Percentiles rank a stretch among this genome's conserved stretches.
Conservation (phyloP, 2,113 vertebrate species). For the Urocynchramus pylzowi region DNA sequence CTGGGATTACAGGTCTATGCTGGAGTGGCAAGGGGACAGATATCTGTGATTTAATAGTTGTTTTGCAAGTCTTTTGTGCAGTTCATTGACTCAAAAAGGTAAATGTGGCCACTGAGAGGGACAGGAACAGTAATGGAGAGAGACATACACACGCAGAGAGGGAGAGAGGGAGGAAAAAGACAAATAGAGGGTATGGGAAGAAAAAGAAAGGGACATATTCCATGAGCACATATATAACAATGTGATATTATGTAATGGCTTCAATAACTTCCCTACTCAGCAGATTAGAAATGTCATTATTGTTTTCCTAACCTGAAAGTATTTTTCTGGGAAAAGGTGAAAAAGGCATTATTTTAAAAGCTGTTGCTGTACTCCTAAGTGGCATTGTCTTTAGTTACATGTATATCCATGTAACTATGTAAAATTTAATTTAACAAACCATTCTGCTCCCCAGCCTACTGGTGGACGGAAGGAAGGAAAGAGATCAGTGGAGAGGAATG, state of each 20-base stretch:
- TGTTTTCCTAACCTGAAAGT: not conserved
- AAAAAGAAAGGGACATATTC: not conserved
- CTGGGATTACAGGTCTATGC: not conserved
- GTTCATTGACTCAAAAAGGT: not conserved
- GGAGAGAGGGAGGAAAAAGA: not conserved
- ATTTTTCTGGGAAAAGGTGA: not conserved
- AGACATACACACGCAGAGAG: not conserved
- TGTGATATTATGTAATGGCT: not conserved
- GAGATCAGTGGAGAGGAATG: constrained; percentile 53
- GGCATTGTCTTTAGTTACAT: not conserved
- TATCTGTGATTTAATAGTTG: not conserved
- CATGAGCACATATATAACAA: not conserved
- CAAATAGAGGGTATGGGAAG: not conserved
- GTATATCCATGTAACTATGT: not conserved
- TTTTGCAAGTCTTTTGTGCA: not conserved
- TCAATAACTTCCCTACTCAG: not conserved
- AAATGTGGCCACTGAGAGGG: not conserved
- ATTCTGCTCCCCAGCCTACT: not conserved
- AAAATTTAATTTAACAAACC: constrained; percentile 1
- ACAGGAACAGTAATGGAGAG: not conserved
- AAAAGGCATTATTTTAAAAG: not conserved
- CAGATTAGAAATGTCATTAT: not conserved
- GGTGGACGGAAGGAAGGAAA: constrained; percentile 57
- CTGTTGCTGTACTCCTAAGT: not conserved
- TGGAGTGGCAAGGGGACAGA: not conserved